Conservation (phyloP, 2,797 vertebrate species). For the Acipenser oxyrinchus region DNA sequence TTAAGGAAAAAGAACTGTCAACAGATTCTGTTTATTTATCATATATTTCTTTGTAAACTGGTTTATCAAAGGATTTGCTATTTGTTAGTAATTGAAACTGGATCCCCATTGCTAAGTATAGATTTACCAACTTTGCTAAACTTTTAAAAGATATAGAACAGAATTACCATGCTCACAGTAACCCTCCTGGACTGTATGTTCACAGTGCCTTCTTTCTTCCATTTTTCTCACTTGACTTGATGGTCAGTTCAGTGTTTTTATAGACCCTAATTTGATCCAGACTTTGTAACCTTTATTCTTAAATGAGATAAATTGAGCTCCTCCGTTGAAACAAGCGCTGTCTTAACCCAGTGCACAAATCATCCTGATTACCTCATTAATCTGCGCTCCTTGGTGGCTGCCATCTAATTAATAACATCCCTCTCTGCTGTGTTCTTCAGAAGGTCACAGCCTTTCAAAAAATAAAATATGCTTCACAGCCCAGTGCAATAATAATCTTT, state of each 20-base stretch:
- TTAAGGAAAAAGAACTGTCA: no score
- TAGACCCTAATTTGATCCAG: background rate
- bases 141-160: no score
- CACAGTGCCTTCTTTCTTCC: no score
- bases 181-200: no score
- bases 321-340: background rate
- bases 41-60: no score
- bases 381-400: background rate
- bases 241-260: background rate
- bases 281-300: slow-evolving; percentile 1
- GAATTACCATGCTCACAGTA: no score
- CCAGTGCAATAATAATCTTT: no score
- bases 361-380: slow-evolving; percentile 4
- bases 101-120: no score
- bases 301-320: slow-evolving; percentile 4
- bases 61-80: no score
- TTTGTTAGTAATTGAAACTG: no score
- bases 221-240: background rate
- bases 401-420: slow-evolving; percentile 6
- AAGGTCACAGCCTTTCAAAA: slow-evolving; percentile 5
- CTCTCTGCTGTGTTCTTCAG: background rate
- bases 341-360: slow-evolving; percentile 2
- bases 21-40: no score
- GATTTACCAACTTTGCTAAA: no score
- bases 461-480: background rate